Evolutionary conservation across 1,140 invertebrate species (phyloP), one percentile per base, ranked within the genome.

Genomic region (Homalodisca vitripennis): DNA sequence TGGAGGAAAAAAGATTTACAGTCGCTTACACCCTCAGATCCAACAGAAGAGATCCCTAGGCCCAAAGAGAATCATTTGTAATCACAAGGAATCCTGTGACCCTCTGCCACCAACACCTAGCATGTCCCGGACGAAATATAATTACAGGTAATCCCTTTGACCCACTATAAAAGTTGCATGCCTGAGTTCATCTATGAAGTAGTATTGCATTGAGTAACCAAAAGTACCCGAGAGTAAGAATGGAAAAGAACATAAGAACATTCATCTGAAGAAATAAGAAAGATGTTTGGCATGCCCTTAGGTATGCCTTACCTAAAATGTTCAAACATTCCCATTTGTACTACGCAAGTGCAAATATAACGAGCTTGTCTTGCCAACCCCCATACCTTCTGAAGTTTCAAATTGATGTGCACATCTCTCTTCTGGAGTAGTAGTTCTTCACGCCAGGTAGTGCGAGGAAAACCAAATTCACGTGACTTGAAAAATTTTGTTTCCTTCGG

Each of bases 251-350:
- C 6, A 64, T 27, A n/a, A n/a, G n/a, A n/a, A n/a, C n/a, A n/a
- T n/a, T 31, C 62, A 34, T 27, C 62, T 27, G 62, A 68, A 10
- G 66, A 68, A 27, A 68, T 68, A 20, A 68, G 32, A 64, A 65
- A 29, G 14, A 29, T 68, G n/a, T 13, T 68, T 65, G 66, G 24
- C 48, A 29, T 68, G 32, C 6, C 66, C 17, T 29, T 68, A 24
- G 55, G 22, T 20, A 68, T 68, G 66, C 60, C 66, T 26, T 63
- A 65, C 51, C 29, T 68, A 17, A 64, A 68, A 63, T 68, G 2
- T 29, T 48, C 66, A 3, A 64, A 48, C n/a, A 68, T 62, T 48
- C 66, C 20, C 10, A 68, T n/a, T n/a, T 68, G 66, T 68, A 68
- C 32, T 68, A 48, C 51, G 66, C 66, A 10, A 20, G 29, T 27